Base-by-base conservation (phyloP, 2,797 vertebrate species). In the Siniperca obscura region DNA sequence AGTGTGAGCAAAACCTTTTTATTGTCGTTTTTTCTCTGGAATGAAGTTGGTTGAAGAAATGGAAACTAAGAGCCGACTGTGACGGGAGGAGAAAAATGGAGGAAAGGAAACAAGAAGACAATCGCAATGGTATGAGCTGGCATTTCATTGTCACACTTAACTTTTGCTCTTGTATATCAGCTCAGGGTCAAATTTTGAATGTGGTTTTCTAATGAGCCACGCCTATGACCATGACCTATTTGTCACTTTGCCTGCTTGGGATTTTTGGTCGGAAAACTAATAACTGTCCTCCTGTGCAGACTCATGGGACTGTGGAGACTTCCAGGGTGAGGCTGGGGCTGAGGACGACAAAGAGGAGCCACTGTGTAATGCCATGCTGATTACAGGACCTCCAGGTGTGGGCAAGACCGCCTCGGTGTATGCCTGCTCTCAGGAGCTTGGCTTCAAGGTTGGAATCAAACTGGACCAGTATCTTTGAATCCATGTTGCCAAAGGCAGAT, bases 401-500 rank as follows among this genome's bases (percentile, higher is more conserved):
- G 98, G 98, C 10, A 99, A 99, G 87, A 99, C 97, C 0, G 97
- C 98, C 19, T 95, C 97, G 0, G 98, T 99, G 19, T 99, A 98
- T 5, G 98, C 98, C 82, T 99, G 98, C 80, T 96, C 97, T 30
- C 96, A 96, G 90, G 97, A 99, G 85, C 96, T 99, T 1, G 97
- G 98, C 2, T 99, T 98, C 90, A 98, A 99, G 97, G 98, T 99
- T 21, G 9, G 80, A 36, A 53, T 71, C 14, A 11, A 56, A 70
- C 27, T 16, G n/a, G 6, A 62, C 9, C 4, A 16, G 25, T 38
- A 21, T 42, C 10, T 77, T 53, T 72, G 16, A 53, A n/a, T 67
- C 2, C 1, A 27, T 27, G 9, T 5, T n/a, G 22, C 7, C 30
- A 76, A 36, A 55, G 1, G 11, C 2, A 50, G 59, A 57, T 65